Conservation (phyloP, 2,113 vertebrate species). For the Leucopsar rothschildi region DNA sequence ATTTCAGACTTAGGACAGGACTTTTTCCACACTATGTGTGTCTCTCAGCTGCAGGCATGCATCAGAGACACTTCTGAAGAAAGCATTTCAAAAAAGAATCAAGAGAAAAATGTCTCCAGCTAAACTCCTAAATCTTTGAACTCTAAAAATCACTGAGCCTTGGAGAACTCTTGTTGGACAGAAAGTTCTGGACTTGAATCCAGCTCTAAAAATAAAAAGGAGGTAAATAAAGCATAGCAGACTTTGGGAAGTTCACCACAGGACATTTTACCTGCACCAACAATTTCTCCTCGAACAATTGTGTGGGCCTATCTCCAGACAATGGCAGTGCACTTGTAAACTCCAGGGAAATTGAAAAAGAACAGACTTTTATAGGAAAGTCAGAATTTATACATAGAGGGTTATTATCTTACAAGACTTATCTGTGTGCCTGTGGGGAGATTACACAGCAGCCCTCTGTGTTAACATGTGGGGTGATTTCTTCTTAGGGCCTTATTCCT, state of each 20-base stretch:
- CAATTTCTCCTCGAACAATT: not conserved
- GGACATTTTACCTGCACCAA: conserved; percentile 26
- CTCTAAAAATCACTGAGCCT: not conserved
- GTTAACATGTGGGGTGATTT: not conserved
- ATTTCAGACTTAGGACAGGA: not conserved
- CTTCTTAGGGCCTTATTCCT: not conserved
- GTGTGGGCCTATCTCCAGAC: conserved; percentile 55
- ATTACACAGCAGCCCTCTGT: conserved; percentile 10
- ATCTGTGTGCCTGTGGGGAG: not conserved
- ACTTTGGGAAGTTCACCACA: conserved; percentile 2
- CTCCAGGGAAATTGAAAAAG: conserved; percentile 60
- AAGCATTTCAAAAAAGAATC: not conserved
- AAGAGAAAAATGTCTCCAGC: not conserved
- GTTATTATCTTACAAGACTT: conserved; percentile 34
- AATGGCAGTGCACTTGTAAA: conserved; percentile 27
- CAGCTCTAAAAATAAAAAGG: not conserved
- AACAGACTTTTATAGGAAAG: conserved; percentile 28
- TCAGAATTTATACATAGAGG: not conserved
- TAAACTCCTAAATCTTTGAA: not conserved
- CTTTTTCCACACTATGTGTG: accelerated
- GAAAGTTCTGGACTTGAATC: not conserved
- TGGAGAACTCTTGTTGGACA: not conserved
- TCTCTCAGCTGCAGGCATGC: not conserved
- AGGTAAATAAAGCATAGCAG: not conserved
- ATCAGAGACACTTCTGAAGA: not conserved